These are phyloP conservation scores for Sminthurinus aureus DNA, from an alignment of 2,888 invertebrate genomes.

Conservation along the genomic window DNA sequence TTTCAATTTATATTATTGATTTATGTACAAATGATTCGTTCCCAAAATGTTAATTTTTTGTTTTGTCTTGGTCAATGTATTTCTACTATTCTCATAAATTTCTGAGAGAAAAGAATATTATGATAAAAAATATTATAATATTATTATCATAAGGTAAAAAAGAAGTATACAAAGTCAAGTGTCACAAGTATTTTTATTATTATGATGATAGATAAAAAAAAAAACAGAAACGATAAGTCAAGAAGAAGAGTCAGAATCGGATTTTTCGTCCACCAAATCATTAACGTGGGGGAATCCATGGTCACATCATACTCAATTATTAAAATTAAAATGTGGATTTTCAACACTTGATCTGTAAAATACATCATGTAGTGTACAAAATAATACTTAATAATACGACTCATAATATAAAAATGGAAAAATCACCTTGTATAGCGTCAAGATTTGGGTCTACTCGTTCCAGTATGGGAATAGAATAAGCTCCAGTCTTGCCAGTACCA, in stretches of 20 bases:
- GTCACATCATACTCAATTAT: conserved; percentile 35
- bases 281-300: conserved; percentile 51
- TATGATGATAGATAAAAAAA: too few species aligned
- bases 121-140: neutral
- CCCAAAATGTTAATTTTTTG: too few species aligned
- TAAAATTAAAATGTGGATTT: too few species aligned
- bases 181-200: too few species aligned
- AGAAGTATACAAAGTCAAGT: too few species aligned
- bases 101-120: neutral
- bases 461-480: conserved; percentile 97
- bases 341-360: too few species aligned
- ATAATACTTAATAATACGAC: neutral
- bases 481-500: conserved; percentile 98
- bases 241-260: conserved; percentile 43
- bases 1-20: too few species aligned
- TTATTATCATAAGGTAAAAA: too few species aligned
- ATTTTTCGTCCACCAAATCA: conserved; percentile 45
- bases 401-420: neutral
- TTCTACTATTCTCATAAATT: too few species aligned
- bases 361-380: neutral
- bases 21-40: too few species aligned
- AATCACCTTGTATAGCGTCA: conserved; percentile 85
- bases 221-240: too few species aligned
- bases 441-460: conserved; percentile 81
- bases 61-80: too few species aligned